Evolutionary conservation across 2,888 invertebrate species (phyloP).

Genomic region (Oxytorus armatus): DNA sequence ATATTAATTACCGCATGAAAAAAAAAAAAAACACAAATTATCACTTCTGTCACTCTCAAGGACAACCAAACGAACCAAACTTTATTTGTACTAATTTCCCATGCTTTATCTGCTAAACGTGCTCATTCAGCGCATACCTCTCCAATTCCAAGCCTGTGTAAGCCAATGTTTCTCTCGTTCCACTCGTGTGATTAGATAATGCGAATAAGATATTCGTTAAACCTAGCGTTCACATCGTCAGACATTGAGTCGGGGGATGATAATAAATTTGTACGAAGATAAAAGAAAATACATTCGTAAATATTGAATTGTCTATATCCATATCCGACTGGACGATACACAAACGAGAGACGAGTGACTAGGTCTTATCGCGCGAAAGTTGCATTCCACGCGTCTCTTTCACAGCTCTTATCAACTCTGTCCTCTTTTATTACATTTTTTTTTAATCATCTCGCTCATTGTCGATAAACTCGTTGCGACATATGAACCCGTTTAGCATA

Average conservation of each 20-base stretch:
- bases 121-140: conserved; percentile 21
- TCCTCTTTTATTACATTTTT: conserved; percentile 17
- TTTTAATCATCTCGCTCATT: not conserved
- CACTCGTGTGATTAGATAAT: conserved; percentile 60
- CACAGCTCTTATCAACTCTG: conserved; percentile 36
- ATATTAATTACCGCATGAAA: too few species aligned
- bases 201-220: conserved; percentile 1
- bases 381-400: conserved; percentile 38
- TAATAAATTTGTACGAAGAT: conserved; percentile 53
- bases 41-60: conserved; percentile 10
- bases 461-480: conserved; percentile 26
- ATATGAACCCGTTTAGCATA: conserved; percentile 22
- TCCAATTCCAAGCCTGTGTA: conserved; percentile 15
- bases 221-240: conserved; percentile 7
- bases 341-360: conserved; percentile 18
- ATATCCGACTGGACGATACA: conserved; percentile 23
- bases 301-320: conserved; percentile 46
- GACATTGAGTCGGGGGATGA: conserved; percentile 45
- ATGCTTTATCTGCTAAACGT: conserved; percentile 38
- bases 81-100: conserved; percentile 25
- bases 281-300: conserved; percentile 46
- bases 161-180: conserved; percentile 27
- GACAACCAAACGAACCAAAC: not conserved
- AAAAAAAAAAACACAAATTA: too few species aligned
- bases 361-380: conserved; percentile 49